A percentile compares a stretch with the other conserved stretches of the same genome.
These are phyloP conservation scores for Noctua pronuba DNA, from an alignment of 2,888 invertebrate species.

Conservation along the genomic window DNA sequence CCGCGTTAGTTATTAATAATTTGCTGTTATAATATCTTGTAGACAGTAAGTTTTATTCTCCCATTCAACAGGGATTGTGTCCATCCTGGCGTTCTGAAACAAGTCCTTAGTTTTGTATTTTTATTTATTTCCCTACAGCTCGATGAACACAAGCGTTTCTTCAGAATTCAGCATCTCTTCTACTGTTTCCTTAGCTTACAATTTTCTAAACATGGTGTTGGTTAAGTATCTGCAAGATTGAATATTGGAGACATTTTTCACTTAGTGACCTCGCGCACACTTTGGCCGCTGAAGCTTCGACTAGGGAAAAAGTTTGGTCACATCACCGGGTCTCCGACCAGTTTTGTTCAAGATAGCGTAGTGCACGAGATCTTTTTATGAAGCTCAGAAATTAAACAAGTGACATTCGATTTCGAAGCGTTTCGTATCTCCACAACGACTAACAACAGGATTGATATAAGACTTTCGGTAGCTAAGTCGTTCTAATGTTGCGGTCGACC, in stretches of 20 bases:
- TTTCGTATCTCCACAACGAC: not conserved
- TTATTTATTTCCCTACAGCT: not conserved
- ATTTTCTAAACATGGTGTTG: not conserved
- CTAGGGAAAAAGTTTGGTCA: too few species aligned
- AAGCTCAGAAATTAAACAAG: not conserved
- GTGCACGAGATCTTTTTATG: not conserved
- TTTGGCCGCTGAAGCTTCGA: too few species aligned
- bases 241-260: not conserved
- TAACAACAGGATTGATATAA: not conserved
- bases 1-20: not conserved
- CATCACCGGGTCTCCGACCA: too few species aligned
- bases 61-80: slow-evolving; percentile 5
- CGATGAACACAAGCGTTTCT: not conserved
- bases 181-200: not conserved
- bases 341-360: too few species aligned
- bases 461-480: not conserved
- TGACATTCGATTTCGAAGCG: not conserved
- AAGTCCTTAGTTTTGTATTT: not conserved
- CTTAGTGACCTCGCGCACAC: not conserved
- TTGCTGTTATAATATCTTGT: not conserved
- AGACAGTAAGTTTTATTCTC: not conserved
- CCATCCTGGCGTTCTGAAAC: not conserved
- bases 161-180: not conserved
- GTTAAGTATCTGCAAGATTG: not conserved
- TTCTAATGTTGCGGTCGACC: not conserved